Base-by-base conservation (phyloP, 2,797 vertebrate species). In the Ataeniobius toweri region DNA sequence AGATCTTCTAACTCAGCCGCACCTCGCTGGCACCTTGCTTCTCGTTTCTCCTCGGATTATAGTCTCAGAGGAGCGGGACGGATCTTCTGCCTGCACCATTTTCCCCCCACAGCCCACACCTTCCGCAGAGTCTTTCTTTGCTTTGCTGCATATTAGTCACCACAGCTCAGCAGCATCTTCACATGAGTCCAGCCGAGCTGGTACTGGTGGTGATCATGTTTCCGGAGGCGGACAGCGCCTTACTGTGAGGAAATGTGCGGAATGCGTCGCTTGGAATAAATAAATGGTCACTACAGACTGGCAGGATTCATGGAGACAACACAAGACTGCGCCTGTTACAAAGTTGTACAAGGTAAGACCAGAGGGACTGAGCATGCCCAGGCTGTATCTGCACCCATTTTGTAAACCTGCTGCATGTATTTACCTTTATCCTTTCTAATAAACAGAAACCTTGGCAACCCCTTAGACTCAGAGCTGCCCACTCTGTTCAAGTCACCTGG, bases 241-340 rank as follows among this genome's bases (percentile, higher is more conserved):
- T 46, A 53, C 74, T 78, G 61, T 13, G 36, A 51, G 76, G 59
- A 53, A 14, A 74, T 72, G 41, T 75, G 75, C 12, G 16, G 58
- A 81, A 78, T 69, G 82, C 55, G 56, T 7, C 14, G 67, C 80
- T 75, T 79, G 73, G 36, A 69, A 69, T 86, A 31, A 77, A 39
- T 28, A 55, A 65, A 18, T 67, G 36, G 36, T 46, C 44, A 9
- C 39, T 76, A 72, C 80, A 41, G 36, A 44, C 78, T 81, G 73
- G 69, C 75, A 73, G 82, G 79, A 86, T 88, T 89, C 84, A 92
- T 90, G 91, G 88, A 84, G 80, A 85, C 58, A 88, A 76, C 69
- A 84, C 55, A 76, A 79, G 82, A 28, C 77, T 80, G 79, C 56
- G 14, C 56, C 83, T 67, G 77, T 75, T 59, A 83, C 81, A 80